Base-by-base conservation (phyloP, 2,888 invertebrate species). In the Theretra japonica region DNA sequence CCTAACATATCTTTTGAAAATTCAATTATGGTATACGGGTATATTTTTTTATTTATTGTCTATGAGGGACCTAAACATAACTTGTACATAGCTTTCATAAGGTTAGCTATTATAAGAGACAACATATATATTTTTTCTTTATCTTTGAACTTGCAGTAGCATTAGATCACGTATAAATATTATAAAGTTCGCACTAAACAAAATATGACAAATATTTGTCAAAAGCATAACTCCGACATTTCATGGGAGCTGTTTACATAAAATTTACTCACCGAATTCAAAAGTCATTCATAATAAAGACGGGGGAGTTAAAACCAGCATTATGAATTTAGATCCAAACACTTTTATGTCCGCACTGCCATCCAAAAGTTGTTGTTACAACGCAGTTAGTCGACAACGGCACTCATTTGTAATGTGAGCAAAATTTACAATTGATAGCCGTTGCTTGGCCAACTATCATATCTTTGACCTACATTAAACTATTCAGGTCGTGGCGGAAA, bases 401-500 rank as follows among this genome's bases (percentile, higher is more conserved):
- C 19, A 28, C 30, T 60, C 30, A 60, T 60, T 60, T 60, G 60
- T 60, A 30, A 60, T 60, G 60, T 59, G 58, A 17, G 58, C n/a
- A n/a, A n/a, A 59, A 25, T 60, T 60, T 30, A 60, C 60, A 60
- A 30, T 41, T 30, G 41, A 41, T 65, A 21, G 21, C 21, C 23
- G 23, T 8, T n/a, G 11, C 62, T 41, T 21, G 5, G 62, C 41
- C 41, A 62, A 41, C n/a, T 41, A 65, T 65, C 23, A 65, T 60
- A 60, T 65, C 30, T 33, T 65, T 65, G 21, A 33, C 62, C 62
- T 21, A 65, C 23, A 30, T 60, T 60, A 65, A 65, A 65, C n/a
- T 33, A 33, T 41, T 15, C 21, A 23, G 62, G 62, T 65, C 21
- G 30, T 19, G 41, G 2, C 33, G 62, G 23, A 41, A 41, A 23